These are phyloP conservation scores for Heteromurus nitidus DNA, from an alignment of 2,888 invertebrate genomes.

Conservation along the genomic window DNA sequence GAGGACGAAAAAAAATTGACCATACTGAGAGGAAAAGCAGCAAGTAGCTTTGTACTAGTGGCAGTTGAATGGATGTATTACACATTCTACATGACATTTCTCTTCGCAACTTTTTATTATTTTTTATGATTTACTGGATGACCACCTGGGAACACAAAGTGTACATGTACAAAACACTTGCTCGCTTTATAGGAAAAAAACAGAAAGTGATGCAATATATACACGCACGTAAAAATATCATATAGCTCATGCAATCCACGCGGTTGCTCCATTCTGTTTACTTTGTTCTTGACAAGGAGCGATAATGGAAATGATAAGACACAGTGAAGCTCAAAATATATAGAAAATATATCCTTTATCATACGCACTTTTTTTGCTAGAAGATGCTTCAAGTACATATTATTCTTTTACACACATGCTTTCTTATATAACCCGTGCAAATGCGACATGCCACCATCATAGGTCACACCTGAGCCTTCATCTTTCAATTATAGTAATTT, in stretches of 20 bases:
- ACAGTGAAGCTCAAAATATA: background rate
- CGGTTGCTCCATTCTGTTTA: constrained; percentile 10
- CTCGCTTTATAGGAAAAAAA: background rate
- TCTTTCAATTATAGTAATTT: constrained; percentile 68
- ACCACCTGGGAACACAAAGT: constrained; percentile 67
- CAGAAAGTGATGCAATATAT: background rate
- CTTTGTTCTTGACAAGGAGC: constrained; percentile 32
- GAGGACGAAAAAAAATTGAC: background rate
- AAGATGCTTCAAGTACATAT: too few species aligned
- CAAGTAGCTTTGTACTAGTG: background rate
- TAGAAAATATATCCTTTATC: too few species aligned
- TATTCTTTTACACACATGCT: background rate
- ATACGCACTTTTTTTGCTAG: background rate
- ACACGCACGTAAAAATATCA: background rate
- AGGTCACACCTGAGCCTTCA: constrained; percentile 66
- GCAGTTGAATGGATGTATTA: background rate
- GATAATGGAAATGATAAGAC: constrained; percentile 45
- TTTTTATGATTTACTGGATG: constrained; percentile 65
- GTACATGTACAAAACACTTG: background rate
- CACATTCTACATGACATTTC: constrained; percentile 34
- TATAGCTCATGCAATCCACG: background rate
- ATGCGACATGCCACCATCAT: constrained; percentile 11
- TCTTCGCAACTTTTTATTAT: constrained; percentile 45
- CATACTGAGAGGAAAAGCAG: background rate
- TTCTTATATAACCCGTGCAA: constrained; percentile 16